Base-by-base conservation (phyloP, 1,140 invertebrate species). In the Helicoverpa zea region DNA sequence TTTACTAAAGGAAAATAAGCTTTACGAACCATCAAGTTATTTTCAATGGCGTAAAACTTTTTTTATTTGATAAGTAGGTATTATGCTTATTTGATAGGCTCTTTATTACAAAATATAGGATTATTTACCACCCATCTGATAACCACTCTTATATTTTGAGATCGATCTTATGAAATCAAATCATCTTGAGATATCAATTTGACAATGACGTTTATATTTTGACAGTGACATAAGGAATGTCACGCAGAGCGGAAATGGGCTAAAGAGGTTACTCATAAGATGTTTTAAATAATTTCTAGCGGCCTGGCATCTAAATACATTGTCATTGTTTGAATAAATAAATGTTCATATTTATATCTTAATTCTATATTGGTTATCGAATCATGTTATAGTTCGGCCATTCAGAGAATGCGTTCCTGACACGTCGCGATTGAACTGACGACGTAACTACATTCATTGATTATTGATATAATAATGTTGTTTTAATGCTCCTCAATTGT, bases 231-330 rank as follows among this genome's bases (percentile, higher is more conserved):
- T 59, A 13, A 13, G 35, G 35, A 18, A 11, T 11, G 2, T 12
- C 35, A 35, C 35, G 35, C 7, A 35, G 35, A 66, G 43, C n/a
- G 63, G 63, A 49, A 18, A 12, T 9, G 63, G 35, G n/a, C 43
- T 10, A 66, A 49, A 66, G 54, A 56, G 54, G 58, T 59, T 59
- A 35, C 9, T 47, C 35, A 66, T 30, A 66, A n/a, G 16, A 11
- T 11, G 2, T 12, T 18, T 49, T 49, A 66, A 66, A 43, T 18
- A 35, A 64, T 49, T 49, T 66, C 63, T 66, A 66, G 63, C 63
- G 63, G 63, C 63, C 63, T 66, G 63, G 63, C 63, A 66, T 66
- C 16, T 66, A 66, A 49, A 66, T 43, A 66, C 63, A 49, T 66
- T 16, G 63, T 66, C 11, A 59, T 29, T 35, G 35, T 58, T 58